Percentiles rank a stretch among this genome's conserved stretches.
Evolutionary conservation across 37 sponge, comb jelly and placozoan species (phyloP).

Genomic region (Haliclona indistincta): DNA sequence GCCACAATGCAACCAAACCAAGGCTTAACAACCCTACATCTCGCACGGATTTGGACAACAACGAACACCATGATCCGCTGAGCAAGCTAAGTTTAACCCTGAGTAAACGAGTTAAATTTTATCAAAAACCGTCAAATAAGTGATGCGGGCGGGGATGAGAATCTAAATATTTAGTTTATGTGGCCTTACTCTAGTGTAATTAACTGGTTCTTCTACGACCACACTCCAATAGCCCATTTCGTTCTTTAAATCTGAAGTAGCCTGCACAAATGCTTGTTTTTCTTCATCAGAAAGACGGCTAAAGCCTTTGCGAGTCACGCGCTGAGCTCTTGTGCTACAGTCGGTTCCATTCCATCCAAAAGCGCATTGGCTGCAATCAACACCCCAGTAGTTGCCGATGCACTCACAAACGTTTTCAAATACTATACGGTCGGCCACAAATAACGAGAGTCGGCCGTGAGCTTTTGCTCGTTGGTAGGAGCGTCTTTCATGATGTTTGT

Average conservation of each 20-base stretch:
- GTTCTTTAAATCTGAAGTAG: slow-evolving; percentile 5
- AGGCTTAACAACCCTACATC: no score
- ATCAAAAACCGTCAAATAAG: no score
- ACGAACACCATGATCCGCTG: no score
- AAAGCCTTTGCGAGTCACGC: slow-evolving; percentile 11
- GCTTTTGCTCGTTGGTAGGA: no score
- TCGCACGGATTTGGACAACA: no score
- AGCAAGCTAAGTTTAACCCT: no score
- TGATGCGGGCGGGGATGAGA: no score
- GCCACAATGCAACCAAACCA: no score
- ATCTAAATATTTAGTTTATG: no score
- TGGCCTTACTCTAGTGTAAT: no score
- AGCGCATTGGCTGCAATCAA: slow-evolving; percentile 30
- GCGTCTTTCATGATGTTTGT: neutral
- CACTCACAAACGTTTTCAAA: slow-evolving; percentile 34
- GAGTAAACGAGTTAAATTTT: no score
- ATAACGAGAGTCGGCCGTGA: slow-evolving; percentile 31
- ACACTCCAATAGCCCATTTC: neutral
- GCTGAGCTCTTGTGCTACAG: neutral
- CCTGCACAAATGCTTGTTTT: slow-evolving; percentile 9
- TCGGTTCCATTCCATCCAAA: slow-evolving; percentile 31
- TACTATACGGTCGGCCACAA: slow-evolving; percentile 30
- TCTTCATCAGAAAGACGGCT: slow-evolving; percentile 8
- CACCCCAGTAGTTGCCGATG: slow-evolving; percentile 22
- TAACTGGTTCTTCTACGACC: slow-evolving; percentile 17